These are phyloP conservation scores for Pseudoips prasinana DNA, from an alignment of 2,888 invertebrate genomes.

Conservation along the genomic window DNA sequence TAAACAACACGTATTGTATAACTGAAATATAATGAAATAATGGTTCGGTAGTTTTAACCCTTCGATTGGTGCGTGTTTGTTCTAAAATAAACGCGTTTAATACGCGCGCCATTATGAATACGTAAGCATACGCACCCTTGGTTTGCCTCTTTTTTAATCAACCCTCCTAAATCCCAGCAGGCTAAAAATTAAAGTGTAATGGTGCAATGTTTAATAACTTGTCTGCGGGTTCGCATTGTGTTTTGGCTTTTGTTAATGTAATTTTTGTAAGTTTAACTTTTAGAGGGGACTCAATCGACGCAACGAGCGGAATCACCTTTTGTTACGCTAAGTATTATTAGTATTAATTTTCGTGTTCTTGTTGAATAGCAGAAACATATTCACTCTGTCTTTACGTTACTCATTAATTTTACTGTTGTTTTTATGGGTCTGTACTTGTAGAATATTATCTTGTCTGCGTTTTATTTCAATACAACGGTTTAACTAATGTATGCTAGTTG, in stretches of 20 bases:
- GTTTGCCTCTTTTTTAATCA: slow-evolving; percentile 64
- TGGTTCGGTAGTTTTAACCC: slow-evolving; percentile 29
- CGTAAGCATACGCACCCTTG: slow-evolving; percentile 60
- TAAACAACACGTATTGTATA: slow-evolving; percentile 36
- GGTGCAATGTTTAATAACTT: slow-evolving; percentile 78
- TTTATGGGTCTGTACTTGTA: too few species aligned
- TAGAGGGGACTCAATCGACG: slow-evolving; percentile 22
- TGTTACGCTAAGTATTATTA: slow-evolving; percentile 8
- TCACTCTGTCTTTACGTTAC: neutral
- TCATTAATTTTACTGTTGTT: slow-evolving; percentile 13
- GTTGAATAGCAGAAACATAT: neutral
- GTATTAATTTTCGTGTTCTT: slow-evolving; percentile 7
- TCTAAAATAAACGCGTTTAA: slow-evolving; percentile 54
- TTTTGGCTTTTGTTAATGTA: slow-evolving; percentile 73
- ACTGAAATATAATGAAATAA: slow-evolving; percentile 30
- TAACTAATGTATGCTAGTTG: too few species aligned
- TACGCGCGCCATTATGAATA: slow-evolving; percentile 62
- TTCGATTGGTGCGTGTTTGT: slow-evolving; percentile 28
- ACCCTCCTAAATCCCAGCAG: slow-evolving; percentile 67
- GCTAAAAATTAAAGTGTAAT: slow-evolving; percentile 78
- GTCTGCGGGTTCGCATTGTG: slow-evolving; percentile 70
- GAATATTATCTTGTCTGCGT: too few species aligned
- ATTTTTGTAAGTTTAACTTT: slow-evolving; percentile 66
- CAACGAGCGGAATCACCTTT: slow-evolving; percentile 9
- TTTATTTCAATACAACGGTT: too few species aligned